phyloP scores from a whole-genome alignment of 1,140 invertebrate species.

The Zaprionus inermis region DNA sequence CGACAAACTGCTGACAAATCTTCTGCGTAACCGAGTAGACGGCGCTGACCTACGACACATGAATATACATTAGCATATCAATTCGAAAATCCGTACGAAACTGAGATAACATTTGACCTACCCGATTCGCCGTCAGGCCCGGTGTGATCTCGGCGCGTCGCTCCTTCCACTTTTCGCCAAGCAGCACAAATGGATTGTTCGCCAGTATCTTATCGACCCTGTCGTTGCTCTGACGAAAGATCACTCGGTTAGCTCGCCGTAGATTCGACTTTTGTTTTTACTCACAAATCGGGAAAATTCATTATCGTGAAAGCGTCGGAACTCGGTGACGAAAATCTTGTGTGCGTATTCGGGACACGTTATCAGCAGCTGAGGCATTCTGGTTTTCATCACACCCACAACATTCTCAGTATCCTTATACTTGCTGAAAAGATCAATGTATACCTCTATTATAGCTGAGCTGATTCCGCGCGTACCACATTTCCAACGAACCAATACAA shows the following conservation, averaged over 20 bases:
- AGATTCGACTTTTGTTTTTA: constrained; percentile 40
- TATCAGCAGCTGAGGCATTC: constrained; percentile 80
- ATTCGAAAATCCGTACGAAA: too few relatives aligned
- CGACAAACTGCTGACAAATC: constrained; percentile 50
- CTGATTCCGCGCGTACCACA: background rate
- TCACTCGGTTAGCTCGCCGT: constrained; percentile 22
- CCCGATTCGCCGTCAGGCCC: constrained; percentile 84
- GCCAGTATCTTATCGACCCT: constrained; percentile 81
- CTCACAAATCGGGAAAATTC: constrained; percentile 46
- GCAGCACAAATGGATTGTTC: constrained; percentile 83
- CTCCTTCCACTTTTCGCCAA: constrained; percentile 86
- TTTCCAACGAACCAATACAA: constrained; percentile 47
- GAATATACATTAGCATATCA: too few relatives aligned
- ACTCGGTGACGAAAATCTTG: constrained; percentile 84
- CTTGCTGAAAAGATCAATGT: constrained; percentile 17
- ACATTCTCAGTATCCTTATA: constrained; percentile 53
- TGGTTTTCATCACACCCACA: constrained; percentile 57
- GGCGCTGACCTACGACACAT: constrained; percentile 42
- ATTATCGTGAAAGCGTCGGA: constrained; percentile 82
- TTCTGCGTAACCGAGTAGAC: constrained; percentile 62
- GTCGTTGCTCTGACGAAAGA: constrained; percentile 53
- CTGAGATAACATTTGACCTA: constrained; percentile 26
- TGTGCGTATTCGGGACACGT: constrained; percentile 84
- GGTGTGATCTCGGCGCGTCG: constrained; percentile 85
- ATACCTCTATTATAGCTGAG: background rate